phyloP scores from a whole-genome alignment of 2,113 vertebrate genomes.

The Hipposideros armiger region DNA sequence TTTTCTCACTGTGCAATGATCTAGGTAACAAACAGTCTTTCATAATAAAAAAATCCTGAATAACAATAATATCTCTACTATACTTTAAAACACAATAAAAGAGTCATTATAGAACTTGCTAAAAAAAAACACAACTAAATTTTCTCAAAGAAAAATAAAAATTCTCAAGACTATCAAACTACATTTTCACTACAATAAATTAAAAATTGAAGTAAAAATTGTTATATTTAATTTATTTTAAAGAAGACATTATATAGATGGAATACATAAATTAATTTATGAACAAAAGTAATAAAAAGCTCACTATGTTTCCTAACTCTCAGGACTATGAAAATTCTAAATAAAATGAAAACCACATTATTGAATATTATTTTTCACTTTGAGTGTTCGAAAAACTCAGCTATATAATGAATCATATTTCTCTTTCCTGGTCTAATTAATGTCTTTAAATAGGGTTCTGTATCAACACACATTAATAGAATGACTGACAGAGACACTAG shows the following conservation, averaged over 20 bases:
- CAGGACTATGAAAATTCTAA: not conserved
- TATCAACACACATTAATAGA: not conserved
- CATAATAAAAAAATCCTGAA: not conserved
- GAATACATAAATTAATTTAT: slow-evolving; percentile 4
- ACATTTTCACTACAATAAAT: not conserved
- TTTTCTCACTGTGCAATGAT: not conserved
- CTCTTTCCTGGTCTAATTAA: not conserved
- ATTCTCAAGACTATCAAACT: not conserved
- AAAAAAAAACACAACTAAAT: not conserved
- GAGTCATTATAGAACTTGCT: not conserved
- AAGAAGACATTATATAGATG: not conserved
- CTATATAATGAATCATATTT: not conserved
- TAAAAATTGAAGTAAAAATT: slow-evolving; percentile 42
- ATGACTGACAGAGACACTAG: not conserved
- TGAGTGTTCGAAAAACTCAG: slow-evolving; percentile 33
- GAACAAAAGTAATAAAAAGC: not conserved
- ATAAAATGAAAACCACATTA: slow-evolving; percentile 4
- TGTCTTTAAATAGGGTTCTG: not conserved
- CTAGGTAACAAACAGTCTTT: not conserved
- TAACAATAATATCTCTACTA: not conserved
- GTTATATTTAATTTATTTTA: not conserved
- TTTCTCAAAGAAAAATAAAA: slow-evolving; percentile 39
- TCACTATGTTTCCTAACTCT: not conserved
- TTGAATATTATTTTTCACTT: not conserved
- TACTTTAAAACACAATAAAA: slow-evolving; percentile 42